These are phyloP conservation scores for Pinna nobilis DNA, from an alignment of 1,140 invertebrate species.

Conservation along the genomic window DNA sequence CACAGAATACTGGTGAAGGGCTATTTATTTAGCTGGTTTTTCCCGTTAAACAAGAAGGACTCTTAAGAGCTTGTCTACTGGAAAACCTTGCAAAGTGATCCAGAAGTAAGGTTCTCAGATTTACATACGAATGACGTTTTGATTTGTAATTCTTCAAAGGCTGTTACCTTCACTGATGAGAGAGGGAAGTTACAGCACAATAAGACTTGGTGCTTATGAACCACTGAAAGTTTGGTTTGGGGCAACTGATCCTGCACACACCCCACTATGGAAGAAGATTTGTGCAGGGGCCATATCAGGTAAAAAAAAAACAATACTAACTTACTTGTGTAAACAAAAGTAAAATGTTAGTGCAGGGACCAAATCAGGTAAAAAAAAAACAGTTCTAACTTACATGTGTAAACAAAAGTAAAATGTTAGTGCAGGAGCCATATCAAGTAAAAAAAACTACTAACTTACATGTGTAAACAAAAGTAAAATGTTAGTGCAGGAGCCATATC, in stretches of 20 bases:
- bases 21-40: no score
- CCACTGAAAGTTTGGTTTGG: constrained; percentile 57
- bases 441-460: no score
- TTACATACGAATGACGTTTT: constrained; percentile 1
- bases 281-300: constrained; percentile 60
- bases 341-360: no score
- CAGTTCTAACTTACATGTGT: no score
- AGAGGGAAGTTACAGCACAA: constrained; percentile 63
- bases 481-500: no score
- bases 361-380: no score
- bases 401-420: no score
- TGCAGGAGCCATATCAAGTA: no score
- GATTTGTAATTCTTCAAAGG: constrained; percentile 44
- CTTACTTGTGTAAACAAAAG: not conserved
- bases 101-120: not conserved
- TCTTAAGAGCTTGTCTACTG: no score
- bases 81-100: not conserved
- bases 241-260: constrained; percentile 58
- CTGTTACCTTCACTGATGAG: constrained; percentile 54
- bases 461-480: no score
- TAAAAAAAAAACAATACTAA: not conserved
- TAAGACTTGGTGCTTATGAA: constrained; percentile 63
- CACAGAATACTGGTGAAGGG: no score
- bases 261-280: constrained; percentile 65
- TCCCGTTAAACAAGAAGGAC: no score